Evolutionary conservation across 2,888 invertebrate genomes (phyloP).

Genomic region (Lithosia quadra): DNA sequence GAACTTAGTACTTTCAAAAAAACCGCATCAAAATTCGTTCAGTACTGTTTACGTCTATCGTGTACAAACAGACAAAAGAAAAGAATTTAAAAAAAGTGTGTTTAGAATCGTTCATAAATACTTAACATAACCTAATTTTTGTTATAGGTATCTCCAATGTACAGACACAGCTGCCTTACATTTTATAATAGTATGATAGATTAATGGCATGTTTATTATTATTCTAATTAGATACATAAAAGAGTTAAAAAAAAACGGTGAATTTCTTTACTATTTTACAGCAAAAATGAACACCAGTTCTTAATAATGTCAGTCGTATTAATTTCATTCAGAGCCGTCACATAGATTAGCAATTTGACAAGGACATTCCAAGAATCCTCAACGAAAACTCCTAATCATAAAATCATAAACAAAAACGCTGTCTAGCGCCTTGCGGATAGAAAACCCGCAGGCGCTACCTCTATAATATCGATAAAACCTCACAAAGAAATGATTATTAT

Average conservation of each 20-base stretch:
- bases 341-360: neutral
- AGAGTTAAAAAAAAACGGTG: neutral
- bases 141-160: no score
- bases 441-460: constrained; percentile 13
- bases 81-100: no score
- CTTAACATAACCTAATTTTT: no score
- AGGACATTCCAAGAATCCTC: neutral
- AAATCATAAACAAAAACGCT: constrained; percentile 1
- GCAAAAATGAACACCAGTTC: neutral
- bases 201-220: no score
- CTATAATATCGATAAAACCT: neutral
- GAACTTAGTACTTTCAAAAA: no score
- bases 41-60: no score
- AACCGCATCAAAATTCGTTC: no score
- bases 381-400: neutral
- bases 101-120: no score
- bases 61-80: no score
- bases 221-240: neutral
- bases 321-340: neutral
- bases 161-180: no score
- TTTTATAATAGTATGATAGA: no score
- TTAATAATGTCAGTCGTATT: neutral
- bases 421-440: constrained; percentile 3
- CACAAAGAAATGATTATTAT: neutral
- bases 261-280: neutral